Evolutionary conservation across 2,797 vertebrate genomes (phyloP), one percentile per base, ranked within the genome.

Genomic region (Phoebastria nigripes): DNA sequence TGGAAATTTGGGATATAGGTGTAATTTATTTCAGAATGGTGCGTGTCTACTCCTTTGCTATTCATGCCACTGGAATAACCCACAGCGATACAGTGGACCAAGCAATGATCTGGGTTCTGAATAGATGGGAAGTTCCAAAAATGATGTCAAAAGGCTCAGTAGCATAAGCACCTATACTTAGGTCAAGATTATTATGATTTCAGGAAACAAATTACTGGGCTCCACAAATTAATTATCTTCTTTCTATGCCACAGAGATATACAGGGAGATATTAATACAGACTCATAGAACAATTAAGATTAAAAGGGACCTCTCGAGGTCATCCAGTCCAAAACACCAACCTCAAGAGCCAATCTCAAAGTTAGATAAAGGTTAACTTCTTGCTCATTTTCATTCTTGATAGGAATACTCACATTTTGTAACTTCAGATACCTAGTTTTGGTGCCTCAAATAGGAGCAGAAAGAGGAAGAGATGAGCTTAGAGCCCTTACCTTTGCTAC

Each of bases 131-230:
- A 33, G 44, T 59, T 90, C 74, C 61, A 83, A 54, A 94, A 94
- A 58, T 4, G 1, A 21, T 10, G 3, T 16, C 52, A 42, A 73
- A 95, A 59, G 3, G 4, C 71, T 87, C 33, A 13, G 54, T 44
- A 59, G 90, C 52, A 5, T 9, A 80, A 7, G 54, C 82, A 58
- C 2, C 76, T 92, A 25, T 5, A 17, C 25, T 55, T 21, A 65
- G 54, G 92, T 89, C 85, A 96, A 97, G 77, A 91, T 52, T 93
- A 86, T 89, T 81, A 91, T 31, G 66, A 97, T 96, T 94, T 94
- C 86, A 93, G 79, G 41, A 90, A 82, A 89, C 8, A 95, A 93
- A 87, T 91, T 80, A 88, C 63, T 71, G 85, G 62, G 87, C 87
- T 94, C 59, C 47, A 63, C 74, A 89, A 95, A 58, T 90, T n/a